Evolutionary conservation across 2,888 invertebrate species (phyloP).

Genomic region (Alentia gelatinosa): DNA sequence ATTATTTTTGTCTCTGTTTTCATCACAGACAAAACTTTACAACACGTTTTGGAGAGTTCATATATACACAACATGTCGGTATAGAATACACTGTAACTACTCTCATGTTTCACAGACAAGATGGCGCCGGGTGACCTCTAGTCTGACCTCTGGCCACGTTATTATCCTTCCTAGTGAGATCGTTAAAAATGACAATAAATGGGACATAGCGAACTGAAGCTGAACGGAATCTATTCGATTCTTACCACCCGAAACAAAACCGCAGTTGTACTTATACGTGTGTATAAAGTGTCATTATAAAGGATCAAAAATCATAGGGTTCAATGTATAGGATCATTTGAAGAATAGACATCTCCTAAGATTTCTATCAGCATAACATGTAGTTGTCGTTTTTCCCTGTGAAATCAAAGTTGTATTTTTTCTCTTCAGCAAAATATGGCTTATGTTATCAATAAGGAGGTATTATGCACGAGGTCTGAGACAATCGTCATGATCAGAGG

Average conservation of each 20-base stretch:
- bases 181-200: neutral
- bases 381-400: no score
- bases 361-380: neutral
- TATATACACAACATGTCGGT: conserved; percentile 35
- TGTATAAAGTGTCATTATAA: neutral
- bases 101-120: conserved; percentile 19
- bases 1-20: neutral
- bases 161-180: neutral
- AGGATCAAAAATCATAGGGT: neutral
- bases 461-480: conserved; percentile 2
- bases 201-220: neutral
- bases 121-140: neutral
- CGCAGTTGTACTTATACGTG: neutral
- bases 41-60: neutral
- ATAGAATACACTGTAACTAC: conserved; percentile 13
- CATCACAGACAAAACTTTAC: conserved; percentile 14
- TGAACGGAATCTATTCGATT: neutral
- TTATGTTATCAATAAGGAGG: neutral
- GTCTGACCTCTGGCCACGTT: neutral
- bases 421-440: neutral
- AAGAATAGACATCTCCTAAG: neutral
- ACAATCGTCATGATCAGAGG: neutral
- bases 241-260: neutral
- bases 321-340: neutral
- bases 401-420: neutral